Base-by-base conservation (phyloP, 37 sponge, comb jelly and placozoan species). In the Spongilla lacustris region DNA sequence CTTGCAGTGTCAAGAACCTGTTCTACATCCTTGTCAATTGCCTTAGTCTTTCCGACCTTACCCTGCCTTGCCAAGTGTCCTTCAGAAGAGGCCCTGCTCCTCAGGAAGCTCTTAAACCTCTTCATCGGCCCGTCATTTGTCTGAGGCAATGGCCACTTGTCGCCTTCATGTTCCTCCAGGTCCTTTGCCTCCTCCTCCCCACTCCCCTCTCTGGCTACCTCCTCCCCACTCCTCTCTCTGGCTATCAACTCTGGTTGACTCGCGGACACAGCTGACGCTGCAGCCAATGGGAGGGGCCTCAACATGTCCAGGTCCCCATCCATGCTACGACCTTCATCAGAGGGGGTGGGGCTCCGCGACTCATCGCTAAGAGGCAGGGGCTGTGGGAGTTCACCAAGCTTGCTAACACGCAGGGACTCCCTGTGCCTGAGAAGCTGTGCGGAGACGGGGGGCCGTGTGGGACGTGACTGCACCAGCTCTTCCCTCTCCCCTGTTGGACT, bases 241-340 rank as follows among this genome's bases (percentile, higher is more conserved):
- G 81, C 70, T 68, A 28, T 69, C 8, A 69, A 29, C 9, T 69
- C 71, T 5, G 71, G 71, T 69, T 69, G 71, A 69, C 27, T 69
- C 71, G 5, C 71, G 28, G 25, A 69, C 25, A 28, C 25, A 69
- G 3, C 8, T 6, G 28, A 3, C 3, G 25, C 2, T 2, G 71
- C 71, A 29, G 28, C 28, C 71, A 28, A 5, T 8, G 27, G 8
- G 71, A 28, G 27, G 25, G 27, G 71, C 4, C 71, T 5, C 71
- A 25, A 69, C 3, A 3, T 29, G 5, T 69, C 71, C 2, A 29
- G 2, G 3, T 69, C 25, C 27, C 71, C 25, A 28, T 28, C 27
- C 8, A 8, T 29, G 71, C 9, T 28, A 69, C 28, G 28, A 74
- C 34, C 29, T n/a, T 30, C 21, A 21, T 21, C 32, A 19, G 74